These are phyloP conservation scores for Burhinus bistriatus DNA, from an alignment of 2,113 vertebrate species.

Conservation along the genomic window DNA sequence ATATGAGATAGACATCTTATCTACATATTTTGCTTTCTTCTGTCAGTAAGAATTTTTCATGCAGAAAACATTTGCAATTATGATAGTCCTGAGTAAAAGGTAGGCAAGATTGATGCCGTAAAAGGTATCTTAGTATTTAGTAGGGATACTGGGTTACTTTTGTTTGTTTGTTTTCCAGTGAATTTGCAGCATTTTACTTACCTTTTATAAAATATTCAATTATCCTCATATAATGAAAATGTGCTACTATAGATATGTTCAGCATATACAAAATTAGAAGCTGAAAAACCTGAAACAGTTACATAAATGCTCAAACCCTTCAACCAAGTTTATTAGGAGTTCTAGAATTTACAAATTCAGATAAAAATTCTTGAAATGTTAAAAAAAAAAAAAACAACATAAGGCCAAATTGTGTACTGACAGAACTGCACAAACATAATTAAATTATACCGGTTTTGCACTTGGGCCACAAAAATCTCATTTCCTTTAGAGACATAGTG, in stretches of 20 bases:
- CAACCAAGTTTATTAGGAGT: not conserved
- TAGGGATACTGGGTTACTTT: not conserved
- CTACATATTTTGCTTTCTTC: not conserved
- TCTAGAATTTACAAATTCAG: not conserved
- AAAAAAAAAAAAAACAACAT: not conserved
- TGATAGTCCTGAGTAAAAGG: not conserved
- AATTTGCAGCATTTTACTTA: not conserved
- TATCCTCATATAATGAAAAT: not conserved
- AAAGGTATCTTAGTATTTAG: not conserved
- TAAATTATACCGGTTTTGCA: not conserved
- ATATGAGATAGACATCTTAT: not conserved
- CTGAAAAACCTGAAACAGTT: not conserved
- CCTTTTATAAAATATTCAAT: not conserved
- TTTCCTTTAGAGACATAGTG: not conserved
- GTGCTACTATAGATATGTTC: not conserved
- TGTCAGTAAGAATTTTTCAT: not conserved
- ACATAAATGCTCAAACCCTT: not conserved
- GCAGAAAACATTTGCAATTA: not conserved
- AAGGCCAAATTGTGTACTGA: not conserved
- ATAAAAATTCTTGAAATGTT: not conserved
- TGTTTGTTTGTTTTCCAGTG: not conserved
- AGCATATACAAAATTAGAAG: not conserved
- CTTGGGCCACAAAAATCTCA: not conserved
- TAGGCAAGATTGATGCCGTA: not conserved
- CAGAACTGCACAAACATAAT: not conserved